These are phyloP conservation scores for Theropithecus gelada DNA, from an alignment of 2,113 vertebrate species.

Conservation along the genomic window DNA sequence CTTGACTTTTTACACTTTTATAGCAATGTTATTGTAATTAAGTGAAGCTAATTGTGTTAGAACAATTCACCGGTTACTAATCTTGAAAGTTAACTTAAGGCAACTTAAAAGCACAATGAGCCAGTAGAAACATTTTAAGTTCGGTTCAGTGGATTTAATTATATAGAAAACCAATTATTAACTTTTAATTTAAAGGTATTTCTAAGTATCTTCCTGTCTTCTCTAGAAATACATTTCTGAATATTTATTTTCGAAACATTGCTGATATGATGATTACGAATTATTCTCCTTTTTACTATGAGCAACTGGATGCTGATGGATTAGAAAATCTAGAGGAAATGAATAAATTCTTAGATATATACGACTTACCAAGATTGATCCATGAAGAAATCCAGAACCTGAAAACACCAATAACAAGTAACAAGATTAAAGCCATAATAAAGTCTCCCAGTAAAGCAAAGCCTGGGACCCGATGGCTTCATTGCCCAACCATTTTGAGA, in stretches of 20 bases:
- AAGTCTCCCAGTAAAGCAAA: too few species aligned
- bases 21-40: background rate
- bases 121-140: background rate
- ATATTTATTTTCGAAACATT: background rate
- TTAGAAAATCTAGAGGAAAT: too few species aligned
- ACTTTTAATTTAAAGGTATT: background rate
- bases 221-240: background rate
- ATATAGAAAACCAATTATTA: background rate
- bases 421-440: too few species aligned
- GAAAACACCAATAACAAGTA: too few species aligned
- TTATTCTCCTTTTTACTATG: background rate
- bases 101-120: background rate
- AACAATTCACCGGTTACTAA: background rate
- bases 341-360: too few species aligned
- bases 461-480: too few species aligned
- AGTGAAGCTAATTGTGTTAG: background rate
- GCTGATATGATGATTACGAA: background rate
- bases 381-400: too few species aligned
- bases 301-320: too few species aligned
- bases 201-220: background rate
- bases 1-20: background rate
- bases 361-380: too few species aligned
- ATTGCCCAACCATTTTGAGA: too few species aligned
- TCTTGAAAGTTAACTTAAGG: background rate
- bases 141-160: constrained; percentile 4